Percentiles rank a stretch among this genome's conserved stretches.
Evolutionary conservation across 1,140 invertebrate genomes (phyloP).

Genomic region (Drosophila nasuta): DNA sequence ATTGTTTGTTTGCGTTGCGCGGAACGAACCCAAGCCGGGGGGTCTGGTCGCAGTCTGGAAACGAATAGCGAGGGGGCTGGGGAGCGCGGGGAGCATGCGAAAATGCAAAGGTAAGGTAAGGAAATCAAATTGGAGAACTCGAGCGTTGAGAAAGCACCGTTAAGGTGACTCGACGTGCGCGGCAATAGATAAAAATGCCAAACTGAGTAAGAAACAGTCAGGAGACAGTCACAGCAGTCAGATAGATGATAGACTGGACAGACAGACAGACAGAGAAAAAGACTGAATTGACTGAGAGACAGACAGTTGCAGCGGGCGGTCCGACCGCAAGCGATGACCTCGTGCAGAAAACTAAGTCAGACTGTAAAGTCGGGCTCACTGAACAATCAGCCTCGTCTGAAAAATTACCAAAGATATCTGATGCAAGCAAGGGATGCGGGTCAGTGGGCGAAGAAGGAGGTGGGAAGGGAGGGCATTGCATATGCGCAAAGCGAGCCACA

Average conservation of each 20-base stretch:
- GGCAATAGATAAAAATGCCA: conserved; percentile 70
- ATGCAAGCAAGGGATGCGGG: conserved; percentile 7
- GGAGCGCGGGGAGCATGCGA: conserved; percentile 24
- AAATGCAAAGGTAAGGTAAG: conserved; percentile 44
- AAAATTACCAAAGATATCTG: conserved; percentile 74
- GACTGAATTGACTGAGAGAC: conserved; percentile 26
- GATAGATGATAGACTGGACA: conserved; percentile 18
- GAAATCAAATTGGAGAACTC: conserved; percentile 79
- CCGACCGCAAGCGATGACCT: conserved; percentile 75
- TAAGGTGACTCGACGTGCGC: conserved; percentile 78
- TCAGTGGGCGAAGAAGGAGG: not conserved
- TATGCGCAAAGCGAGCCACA: conserved; percentile 16
- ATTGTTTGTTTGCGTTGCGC: conserved; percentile 66
- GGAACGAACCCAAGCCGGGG: conserved; percentile 1
- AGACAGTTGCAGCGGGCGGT: conserved; percentile 67
- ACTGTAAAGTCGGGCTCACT: conserved; percentile 52
- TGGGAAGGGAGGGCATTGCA: conserved; percentile 21
- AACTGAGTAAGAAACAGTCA: conserved; percentile 53
- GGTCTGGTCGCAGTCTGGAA: not conserved
- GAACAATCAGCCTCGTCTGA: conserved; percentile 65
- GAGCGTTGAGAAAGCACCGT: conserved; percentile 78
- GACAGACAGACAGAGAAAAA: conserved; percentile 44
- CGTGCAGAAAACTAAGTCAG: conserved; percentile 78
- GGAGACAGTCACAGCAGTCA: conserved; percentile 55
- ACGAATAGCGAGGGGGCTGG: not conserved